Percentiles rank a stretch among this genome's conserved stretches.
phyloP scores from a whole-genome alignment of 2,113 vertebrate genomes.

The Lathamus discolor region DNA sequence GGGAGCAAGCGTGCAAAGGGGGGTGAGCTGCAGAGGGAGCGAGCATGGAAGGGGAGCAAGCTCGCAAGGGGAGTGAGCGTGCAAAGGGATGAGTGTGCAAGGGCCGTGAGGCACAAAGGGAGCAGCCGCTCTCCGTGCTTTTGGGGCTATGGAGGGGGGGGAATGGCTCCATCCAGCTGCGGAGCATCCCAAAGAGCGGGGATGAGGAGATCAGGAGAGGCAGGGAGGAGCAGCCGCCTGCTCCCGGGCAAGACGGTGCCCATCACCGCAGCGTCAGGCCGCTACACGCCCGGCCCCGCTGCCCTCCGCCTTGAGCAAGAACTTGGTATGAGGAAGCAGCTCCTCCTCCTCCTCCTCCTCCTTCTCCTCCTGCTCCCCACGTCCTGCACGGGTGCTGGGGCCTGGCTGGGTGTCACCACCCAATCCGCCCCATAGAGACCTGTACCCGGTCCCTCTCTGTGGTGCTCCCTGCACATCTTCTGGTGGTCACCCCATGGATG shows the following conservation, averaged over 20 bases:
- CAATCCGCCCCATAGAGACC: background rate
- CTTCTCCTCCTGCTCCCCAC: background rate
- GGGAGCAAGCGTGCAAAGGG: accelerated
- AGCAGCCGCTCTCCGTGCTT: background rate
- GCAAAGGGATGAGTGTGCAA: accelerated
- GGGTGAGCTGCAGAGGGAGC: accelerated
- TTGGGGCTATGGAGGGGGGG: background rate
- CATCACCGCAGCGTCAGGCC: background rate
- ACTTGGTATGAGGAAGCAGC: conserved; percentile 26
- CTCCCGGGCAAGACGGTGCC: background rate
- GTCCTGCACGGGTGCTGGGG: background rate
- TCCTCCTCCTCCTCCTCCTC: background rate
- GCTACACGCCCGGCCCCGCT: background rate
- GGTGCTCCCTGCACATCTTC: no score
- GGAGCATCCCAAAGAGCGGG: background rate
- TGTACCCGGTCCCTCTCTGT: accelerated
- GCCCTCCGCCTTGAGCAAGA: background rate
- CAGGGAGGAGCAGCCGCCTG: background rate
- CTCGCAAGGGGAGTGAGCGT: accelerated
- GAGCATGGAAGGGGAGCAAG: accelerated
- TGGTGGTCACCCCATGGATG: background rate
- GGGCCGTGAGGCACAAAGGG: no score
- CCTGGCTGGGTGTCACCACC: accelerated
- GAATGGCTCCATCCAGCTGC: background rate
- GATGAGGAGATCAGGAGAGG: background rate